Evolutionary conservation across 2,797 vertebrate genomes (phyloP).

Genomic region (Amphiprion clarkii): DNA sequence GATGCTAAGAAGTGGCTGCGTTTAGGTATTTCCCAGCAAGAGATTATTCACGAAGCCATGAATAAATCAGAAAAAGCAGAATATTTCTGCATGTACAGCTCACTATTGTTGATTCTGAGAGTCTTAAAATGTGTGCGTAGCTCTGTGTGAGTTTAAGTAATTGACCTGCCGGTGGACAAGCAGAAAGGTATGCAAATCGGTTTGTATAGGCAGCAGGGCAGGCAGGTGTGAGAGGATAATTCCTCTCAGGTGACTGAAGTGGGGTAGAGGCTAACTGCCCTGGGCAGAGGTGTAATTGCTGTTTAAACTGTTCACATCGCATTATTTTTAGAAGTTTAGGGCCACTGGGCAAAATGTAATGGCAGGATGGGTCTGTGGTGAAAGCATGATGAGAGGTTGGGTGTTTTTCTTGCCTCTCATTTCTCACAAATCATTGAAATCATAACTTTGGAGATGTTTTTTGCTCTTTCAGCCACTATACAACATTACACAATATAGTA

Average conservation of each 20-base stretch:
- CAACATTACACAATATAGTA: background rate
- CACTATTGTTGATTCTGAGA: background rate
- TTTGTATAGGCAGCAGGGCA: background rate
- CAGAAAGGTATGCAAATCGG: constrained; percentile 17
- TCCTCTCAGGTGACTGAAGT: constrained; percentile 30
- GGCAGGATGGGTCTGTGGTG: background rate
- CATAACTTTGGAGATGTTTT: background rate
- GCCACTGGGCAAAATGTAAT: background rate
- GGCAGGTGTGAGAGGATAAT: constrained; percentile 22
- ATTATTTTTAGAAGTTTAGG: constrained; percentile 22
- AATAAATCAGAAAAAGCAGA: constrained; percentile 10
- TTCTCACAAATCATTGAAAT: background rate
- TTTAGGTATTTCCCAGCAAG: background rate
- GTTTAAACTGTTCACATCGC: constrained; percentile 46
- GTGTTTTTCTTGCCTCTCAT: background rate
- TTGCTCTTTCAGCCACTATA: background rate
- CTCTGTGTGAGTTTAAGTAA: background rate
- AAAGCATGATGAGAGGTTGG: background rate
- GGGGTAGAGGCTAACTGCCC: constrained; percentile 29
- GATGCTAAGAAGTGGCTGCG: background rate
- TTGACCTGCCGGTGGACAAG: background rate
- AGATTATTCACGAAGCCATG: background rate
- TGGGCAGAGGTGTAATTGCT: constrained; percentile 41
- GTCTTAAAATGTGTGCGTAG: background rate
- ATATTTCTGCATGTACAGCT: background rate